Evolutionary conservation across 1,140 invertebrate genomes (phyloP).

Genomic region (Muscidifurax raptorellus): DNA sequence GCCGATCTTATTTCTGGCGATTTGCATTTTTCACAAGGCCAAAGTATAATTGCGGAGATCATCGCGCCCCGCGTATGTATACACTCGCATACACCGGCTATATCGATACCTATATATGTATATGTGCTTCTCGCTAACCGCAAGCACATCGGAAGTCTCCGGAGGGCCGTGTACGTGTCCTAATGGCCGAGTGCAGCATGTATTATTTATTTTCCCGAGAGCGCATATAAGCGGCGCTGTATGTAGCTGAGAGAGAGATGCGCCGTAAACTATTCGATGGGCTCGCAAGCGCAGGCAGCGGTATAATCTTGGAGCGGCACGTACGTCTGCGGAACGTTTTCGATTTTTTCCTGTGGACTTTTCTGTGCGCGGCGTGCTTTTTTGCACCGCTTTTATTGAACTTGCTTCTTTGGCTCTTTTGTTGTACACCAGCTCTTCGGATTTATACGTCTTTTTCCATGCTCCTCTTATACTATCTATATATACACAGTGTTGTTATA

Average conservation of each 20-base stretch:
- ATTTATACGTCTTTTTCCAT: background rate
- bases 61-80: background rate
- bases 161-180: background rate
- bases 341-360: background rate
- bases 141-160: background rate
- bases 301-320: constrained; percentile 35
- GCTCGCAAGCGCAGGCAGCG: constrained; percentile 10
- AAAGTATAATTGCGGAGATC: constrained; percentile 13
- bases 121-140: background rate
- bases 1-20: background rate
- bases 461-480: background rate
- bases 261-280: constrained; percentile 38
- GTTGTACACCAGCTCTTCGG: background rate
- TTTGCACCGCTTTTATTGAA: background rate
- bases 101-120: background rate
- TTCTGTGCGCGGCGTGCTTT: background rate
- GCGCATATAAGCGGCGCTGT: background rate
- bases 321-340: constrained; percentile 13
- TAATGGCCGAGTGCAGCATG: constrained; percentile 38
- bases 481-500: background rate
- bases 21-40: constrained; percentile 19
- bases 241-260: background rate
- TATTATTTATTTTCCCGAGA: constrained; percentile 44
- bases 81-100: too few species aligned
- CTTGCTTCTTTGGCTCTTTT: background rate